Percentiles rank a stretch among this genome's conserved stretches.
These are phyloP conservation scores for Gymnocheta viridis DNA, from an alignment of 2,888 invertebrate genomes.

Conservation along the genomic window DNA sequence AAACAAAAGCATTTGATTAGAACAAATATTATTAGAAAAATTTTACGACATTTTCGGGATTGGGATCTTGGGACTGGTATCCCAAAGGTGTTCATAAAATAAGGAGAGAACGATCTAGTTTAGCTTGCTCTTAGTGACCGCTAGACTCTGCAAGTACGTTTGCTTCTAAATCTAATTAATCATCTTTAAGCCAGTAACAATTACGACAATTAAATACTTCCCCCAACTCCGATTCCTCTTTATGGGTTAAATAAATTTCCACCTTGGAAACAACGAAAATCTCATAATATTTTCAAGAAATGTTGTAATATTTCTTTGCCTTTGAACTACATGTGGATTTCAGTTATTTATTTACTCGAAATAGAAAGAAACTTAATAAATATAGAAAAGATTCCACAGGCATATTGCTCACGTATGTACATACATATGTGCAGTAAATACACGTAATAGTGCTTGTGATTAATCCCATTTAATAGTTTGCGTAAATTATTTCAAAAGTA, in stretches of 20 bases:
- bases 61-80: no score
- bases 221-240: no score
- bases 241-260: neutral
- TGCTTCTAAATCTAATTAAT: no score
- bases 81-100: no score
- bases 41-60: no score
- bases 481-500: constrained; percentile 60
- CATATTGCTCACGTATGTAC: neutral
- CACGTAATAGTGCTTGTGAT: neutral
- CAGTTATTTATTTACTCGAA: constrained; percentile 8
- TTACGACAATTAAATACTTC: no score
- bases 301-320: neutral
- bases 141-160: no score
- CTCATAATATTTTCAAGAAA: neutral
- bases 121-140: no score
- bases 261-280: neutral
- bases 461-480: constrained; percentile 52
- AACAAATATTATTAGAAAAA: no score
- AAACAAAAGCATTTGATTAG: no score
- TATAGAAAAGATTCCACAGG: constrained; percentile 23
- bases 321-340: neutral
- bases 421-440: neutral
- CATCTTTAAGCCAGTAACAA: no score
- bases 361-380: constrained; percentile 7
- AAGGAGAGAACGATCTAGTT: no score